A percentile compares a stretch with the other conserved stretches of the same genome.
These are phyloP conservation scores for Epizoanthus ramosus DNA, from an alignment of 92 coral and sea anemone genomes.

Conservation along the genomic window DNA sequence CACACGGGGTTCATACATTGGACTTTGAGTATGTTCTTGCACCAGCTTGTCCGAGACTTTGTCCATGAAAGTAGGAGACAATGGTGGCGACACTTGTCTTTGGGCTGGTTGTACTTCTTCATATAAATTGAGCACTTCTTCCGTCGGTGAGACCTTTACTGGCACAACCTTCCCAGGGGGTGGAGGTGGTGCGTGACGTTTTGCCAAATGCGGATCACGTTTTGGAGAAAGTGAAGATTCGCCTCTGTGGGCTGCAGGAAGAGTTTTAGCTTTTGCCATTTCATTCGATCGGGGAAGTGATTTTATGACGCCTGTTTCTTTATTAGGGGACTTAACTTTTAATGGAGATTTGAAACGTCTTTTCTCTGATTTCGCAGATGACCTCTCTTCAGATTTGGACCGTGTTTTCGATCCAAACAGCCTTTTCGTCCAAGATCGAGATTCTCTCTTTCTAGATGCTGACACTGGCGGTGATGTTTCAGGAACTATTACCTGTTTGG, in stretches of 20 bases:
- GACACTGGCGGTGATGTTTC: slow-evolving; percentile 32
- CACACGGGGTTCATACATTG: slow-evolving; percentile 40
- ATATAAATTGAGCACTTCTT: not conserved
- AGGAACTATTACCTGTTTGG: slow-evolving; percentile 21
- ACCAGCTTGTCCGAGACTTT: not conserved
- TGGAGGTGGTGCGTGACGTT: slow-evolving; percentile 25
- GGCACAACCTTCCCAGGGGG: not conserved
- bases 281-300: slow-evolving; percentile 3
- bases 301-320: slow-evolving; percentile 25
- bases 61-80: not conserved
- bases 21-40: not conserved
- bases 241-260: not conserved
- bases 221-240: not conserved
- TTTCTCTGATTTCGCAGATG: slow-evolving; percentile 38
- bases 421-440: slow-evolving; percentile 78
- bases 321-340: slow-evolving; percentile 16
- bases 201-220: not conserved
- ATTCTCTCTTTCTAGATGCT: slow-evolving; percentile 40
- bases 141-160: not conserved
- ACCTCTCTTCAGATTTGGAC: slow-evolving; percentile 55
- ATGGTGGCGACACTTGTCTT: not conserved
- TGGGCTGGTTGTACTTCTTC: slow-evolving; percentile 21
- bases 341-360: slow-evolving; percentile 17
- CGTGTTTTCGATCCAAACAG: slow-evolving; percentile 73
- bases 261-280: not conserved